Conservation (phyloP, 2,797 vertebrate genomes). For the Hippoglossus hippoglossus region DNA sequence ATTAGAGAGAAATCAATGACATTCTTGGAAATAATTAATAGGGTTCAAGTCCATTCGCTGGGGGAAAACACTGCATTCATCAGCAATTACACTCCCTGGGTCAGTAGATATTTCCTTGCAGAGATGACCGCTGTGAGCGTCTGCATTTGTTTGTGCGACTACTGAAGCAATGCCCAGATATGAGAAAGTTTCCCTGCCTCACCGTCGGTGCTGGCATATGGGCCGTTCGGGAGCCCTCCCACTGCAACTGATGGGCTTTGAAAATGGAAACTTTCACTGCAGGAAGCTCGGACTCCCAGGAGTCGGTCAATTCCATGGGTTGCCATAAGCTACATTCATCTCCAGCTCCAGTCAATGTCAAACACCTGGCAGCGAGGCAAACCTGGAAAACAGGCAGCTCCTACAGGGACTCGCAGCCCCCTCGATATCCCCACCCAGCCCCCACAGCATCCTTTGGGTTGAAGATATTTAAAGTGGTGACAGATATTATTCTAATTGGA, state of each 20-base stretch:
- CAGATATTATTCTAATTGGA: conserved; percentile 80
- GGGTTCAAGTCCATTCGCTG: conserved; percentile 74
- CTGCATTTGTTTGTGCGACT: conserved; percentile 45
- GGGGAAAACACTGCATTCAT: conserved; percentile 63
- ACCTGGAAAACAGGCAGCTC: conserved; percentile 85
- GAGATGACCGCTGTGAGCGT: conserved; percentile 28
- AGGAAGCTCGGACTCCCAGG: conserved; percentile 87
- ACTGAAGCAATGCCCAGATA: conserved; percentile 29
- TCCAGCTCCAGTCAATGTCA: conserved; percentile 87
- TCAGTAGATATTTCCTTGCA: conserved; percentile 76
- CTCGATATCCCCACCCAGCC: conserved; percentile 55
- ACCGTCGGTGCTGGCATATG: conserved; percentile 86
- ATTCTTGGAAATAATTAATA: conserved; percentile 77
- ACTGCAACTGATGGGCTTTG: conserved; percentile 88
- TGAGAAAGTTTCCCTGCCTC: conserved; percentile 74
- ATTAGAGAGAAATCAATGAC: conserved; percentile 75
- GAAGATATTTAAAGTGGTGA: conserved; percentile 83
- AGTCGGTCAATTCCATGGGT: conserved; percentile 87
- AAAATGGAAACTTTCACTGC: conserved; percentile 92
- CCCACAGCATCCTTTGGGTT: conserved; percentile 70
- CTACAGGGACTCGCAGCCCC: conserved; percentile 75
- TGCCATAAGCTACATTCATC: conserved; percentile 90
- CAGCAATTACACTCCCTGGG: conserved; percentile 79
- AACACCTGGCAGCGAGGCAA: conserved; percentile 89
- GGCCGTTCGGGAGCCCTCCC: conserved; percentile 83